Evolutionary conservation across 1,140 invertebrate species (phyloP), one percentile per base, ranked within the genome.

Genomic region (Piezodorus guildinii): DNA sequence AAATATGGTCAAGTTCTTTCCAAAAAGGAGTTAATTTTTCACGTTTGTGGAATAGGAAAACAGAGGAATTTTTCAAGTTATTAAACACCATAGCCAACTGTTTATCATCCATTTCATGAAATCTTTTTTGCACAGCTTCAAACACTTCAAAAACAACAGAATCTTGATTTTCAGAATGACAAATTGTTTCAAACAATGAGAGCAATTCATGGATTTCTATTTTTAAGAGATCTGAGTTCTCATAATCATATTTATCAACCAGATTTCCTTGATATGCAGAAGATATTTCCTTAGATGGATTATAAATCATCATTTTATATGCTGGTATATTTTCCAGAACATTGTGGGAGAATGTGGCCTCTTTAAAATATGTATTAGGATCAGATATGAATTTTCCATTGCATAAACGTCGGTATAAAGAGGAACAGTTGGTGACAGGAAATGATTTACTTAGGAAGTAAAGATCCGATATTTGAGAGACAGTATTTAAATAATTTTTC

Each of bases 1-100:
- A 59, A 16, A 25, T 43, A 34, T 27, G 34, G 21, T 65, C 64
- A 19, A 65, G 17, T 21, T 21, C 19, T 25, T 54, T 65, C 59
- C 59, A 61, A 17, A 65, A n/a, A 16, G 9, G 15, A 10, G n/a
- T 30, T 19, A 62, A 65, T 39, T 62, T 62, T 5, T 44, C 9
- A 3, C 21, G 27, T 43, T 43, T 34, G 9, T 25, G 1, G 9
- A 30, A 43, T n/a, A 23, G 14, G 17, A n/a, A 49, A 14, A 52
- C n/a, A 12, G 64, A 45, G 46, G 59, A 65, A 17, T 60, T 9
- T 12, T 21, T 25, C 10, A 65, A 25, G 39, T 23, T 39, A 27
- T 10, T n/a, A 4, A 65, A 34, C 4, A 65, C 27, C 0, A 8
- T 5, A 10, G 27, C 44, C 12, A 65, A 25, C 10, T 65, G 59